A percentile compares a stretch with the other conserved stretches of the same genome.
Evolutionary conservation across 2,888 invertebrate species (phyloP).

Genomic region (Sisyra terminalis): DNA sequence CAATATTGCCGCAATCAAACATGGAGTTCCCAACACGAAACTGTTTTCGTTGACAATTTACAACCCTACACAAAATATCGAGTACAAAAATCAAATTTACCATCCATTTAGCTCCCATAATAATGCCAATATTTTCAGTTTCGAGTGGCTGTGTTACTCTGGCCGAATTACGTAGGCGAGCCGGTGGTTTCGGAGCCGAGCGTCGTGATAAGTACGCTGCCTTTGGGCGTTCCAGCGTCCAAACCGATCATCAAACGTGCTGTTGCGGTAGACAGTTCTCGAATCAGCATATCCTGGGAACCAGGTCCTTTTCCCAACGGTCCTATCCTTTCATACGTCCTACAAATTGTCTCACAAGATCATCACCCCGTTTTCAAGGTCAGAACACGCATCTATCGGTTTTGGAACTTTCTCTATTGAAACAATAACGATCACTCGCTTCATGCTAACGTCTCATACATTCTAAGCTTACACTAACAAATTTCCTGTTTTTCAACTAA

Average conservation of each 20-base stretch:
- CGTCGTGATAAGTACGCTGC: conserved; percentile 56
- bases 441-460: not conserved
- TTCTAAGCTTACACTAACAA: not conserved
- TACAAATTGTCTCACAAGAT: conserved; percentile 39
- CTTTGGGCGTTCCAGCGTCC: conserved; percentile 59
- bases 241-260: conserved; percentile 59
- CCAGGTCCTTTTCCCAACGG: conserved; percentile 78
- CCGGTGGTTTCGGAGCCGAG: conserved; percentile 59
- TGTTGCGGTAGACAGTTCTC: conserved; percentile 62
- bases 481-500: no score
- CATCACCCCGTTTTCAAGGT: conserved; percentile 51
- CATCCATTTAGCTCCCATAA: not conserved
- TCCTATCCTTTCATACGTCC: conserved; percentile 70
- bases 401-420: not conserved
- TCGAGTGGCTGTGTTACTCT: conserved; percentile 66
- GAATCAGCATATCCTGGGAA: conserved; percentile 78
- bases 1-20: conserved; percentile 63
- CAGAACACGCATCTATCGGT: conserved; percentile 12
- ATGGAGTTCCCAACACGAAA: conserved; percentile 36
- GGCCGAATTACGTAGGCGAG: conserved; percentile 42
- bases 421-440: not conserved
- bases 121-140: conserved; percentile 39
- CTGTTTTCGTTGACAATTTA: conserved; percentile 58
- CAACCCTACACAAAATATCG: conserved; percentile 81
- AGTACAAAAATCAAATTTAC: conserved; percentile 30